Base-by-base conservation (phyloP, 2,797 vertebrate species). In the Gastrophryne carolinensis region DNA sequence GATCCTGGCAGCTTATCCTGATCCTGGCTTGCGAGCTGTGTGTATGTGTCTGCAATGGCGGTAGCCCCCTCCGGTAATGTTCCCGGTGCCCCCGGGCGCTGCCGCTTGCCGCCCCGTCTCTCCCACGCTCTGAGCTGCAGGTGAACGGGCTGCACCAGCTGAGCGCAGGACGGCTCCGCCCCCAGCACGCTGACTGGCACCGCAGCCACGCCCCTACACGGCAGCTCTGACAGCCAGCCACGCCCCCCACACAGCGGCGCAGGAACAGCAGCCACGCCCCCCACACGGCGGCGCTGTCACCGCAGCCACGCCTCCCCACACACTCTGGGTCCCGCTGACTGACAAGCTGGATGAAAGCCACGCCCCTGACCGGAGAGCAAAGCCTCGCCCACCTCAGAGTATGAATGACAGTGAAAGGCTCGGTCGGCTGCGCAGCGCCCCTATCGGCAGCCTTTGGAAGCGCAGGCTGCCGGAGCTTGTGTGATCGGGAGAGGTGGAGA, bases 141-240 rank as follows among this genome's bases (percentile, higher is more conserved):
- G 95, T 96, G 94, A 93, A 92, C 89, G 87, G 92, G 92, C 88
- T 85, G 83, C 88, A 87, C 93, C 90, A 75, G 92, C 89, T 84
- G 90, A 89, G 88, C 91, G 90, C 86, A 86, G 89, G 86, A 0
- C 3, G 8, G 17, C 8, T 35, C 15, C 58, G 72, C 61, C 72
- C 23, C 50, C 61, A 19, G 27, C 12, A 19, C 13, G 12, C 72
- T 47, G 37, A 75, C 21, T 34, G 62, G 47, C 72, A 60, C 4
- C 4, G 13, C 1, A 1, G 34, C 24, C 58, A 19, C 57, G 5
- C 70, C 57, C 30, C 30, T n/a, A n/a, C 57, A 26, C 64, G 15
- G 44, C 44, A 44, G 29, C 0, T 4, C 54, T 7, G 27, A 10
- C 35, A 30, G 1, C 30, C 1, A 35, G 41, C 29, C 69, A 61